These are phyloP conservation scores for Periophthalmus modestus DNA, from an alignment of 2,113 vertebrate species.

Conservation along the genomic window DNA sequence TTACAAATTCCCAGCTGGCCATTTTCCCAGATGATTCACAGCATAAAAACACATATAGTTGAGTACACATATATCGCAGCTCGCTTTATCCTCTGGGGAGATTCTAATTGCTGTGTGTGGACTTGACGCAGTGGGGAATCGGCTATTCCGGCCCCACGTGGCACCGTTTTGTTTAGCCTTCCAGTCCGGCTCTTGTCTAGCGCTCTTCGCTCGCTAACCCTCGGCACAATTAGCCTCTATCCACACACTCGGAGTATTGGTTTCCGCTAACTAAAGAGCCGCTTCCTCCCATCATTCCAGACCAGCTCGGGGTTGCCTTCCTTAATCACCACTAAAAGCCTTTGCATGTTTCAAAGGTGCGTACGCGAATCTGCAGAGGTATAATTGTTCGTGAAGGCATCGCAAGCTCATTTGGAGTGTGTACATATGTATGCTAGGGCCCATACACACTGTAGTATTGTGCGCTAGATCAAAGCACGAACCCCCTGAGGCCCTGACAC, in stretches of 20 bases:
- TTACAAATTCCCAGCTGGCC: background rate
- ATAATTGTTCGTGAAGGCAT: conserved; percentile 25
- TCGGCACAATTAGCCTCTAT: conserved; percentile 75
- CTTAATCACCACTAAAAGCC: conserved; percentile 74
- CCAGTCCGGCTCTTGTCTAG: conserved; percentile 32
- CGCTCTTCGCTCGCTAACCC: conserved; percentile 48
- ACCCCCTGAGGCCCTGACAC: conserved; percentile 70
- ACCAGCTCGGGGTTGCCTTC: conserved; percentile 64
- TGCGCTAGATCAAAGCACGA: conserved; percentile 73
- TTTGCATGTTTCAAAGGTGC: conserved; percentile 69
- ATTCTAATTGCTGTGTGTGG: conserved; percentile 71
- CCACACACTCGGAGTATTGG: conserved; percentile 65
- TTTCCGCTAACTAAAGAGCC: conserved; percentile 73
- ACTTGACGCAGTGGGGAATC: conserved; percentile 47
- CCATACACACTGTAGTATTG: conserved; percentile 63
- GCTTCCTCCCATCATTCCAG: conserved; percentile 70
- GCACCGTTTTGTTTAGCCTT: conserved; percentile 38
- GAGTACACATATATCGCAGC: conserved; percentile 26
- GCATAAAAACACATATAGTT: conserved; percentile 44
- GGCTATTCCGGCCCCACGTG: conserved; percentile 42
- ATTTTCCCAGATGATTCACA: conserved; percentile 12
- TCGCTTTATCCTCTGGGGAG: conserved; percentile 38
- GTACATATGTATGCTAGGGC: conserved; percentile 7
- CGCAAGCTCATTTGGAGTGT: conserved; percentile 43
- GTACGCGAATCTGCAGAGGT: conserved; percentile 23